Base-by-base conservation (phyloP, 2,797 vertebrate species). In the Pantherophis vulpinus region DNA sequence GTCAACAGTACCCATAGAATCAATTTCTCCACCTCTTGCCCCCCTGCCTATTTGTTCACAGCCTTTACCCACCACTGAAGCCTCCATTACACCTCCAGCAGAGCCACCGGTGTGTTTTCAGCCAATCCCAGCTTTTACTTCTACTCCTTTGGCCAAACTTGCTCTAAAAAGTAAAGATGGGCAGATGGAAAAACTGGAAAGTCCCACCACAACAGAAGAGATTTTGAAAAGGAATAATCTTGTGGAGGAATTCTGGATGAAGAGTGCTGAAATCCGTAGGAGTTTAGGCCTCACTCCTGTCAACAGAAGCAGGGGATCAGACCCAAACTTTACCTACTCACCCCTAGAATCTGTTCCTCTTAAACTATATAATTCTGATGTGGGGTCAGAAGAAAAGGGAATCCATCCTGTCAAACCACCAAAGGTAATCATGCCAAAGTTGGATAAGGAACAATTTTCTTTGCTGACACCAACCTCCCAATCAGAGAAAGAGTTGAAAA, bases 161-260 rank as follows among this genome's bases (percentile, higher is more conserved):
- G 95, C 96, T 25, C 88, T 95, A 10, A 98, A 98, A 93, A 96
- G 74, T 61, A 96, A 93, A 92, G 94, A 94, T 0, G 89, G 94
- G 0, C 96, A 98, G 83, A 89, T 95, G n/a, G 97, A 97, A 12
- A 97, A 95, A 87, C 93, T 97, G 8, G 91, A 95, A 1, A 98
- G 98, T 91, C 97, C 97, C 0, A 95, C 95, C 0, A 91, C 94
- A 0, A 97, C 97, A 61, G 98, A 98, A 4, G 98, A 98, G 14
- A 96, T 97, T 0, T 96, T 98, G 25, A 99, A 98, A 93, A 98
- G 98, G 93, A 98, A 98, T 0, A 99, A 99, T 91, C 98, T 99
- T 5, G 99, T 99, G 6, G 99, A 99, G 56, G 99, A 99, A 93
- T 99, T 99, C 94, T 99, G 99, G 99, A 96, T 98, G 95, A 99